Evolutionary conservation across 1,140 invertebrate genomes (phyloP).

Genomic region (Zaprionus africanus): DNA sequence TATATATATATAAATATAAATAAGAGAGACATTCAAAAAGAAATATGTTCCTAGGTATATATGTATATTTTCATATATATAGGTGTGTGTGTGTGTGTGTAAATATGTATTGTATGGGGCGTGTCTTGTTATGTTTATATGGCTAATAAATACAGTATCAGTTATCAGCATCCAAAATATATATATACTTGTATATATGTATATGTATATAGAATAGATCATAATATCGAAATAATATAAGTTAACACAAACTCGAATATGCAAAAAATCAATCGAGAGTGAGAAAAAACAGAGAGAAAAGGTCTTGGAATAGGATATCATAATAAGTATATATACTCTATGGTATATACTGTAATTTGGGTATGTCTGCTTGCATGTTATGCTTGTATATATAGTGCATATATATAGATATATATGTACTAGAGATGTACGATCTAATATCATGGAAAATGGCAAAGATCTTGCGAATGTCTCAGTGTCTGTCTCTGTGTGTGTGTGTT

Average conservation of each 20-base stretch:
- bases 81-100: slow-evolving; percentile 31
- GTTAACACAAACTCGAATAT: slow-evolving; percentile 8
- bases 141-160: slow-evolving; percentile 41
- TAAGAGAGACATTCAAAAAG: slow-evolving; percentile 69
- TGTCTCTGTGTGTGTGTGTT: not conserved
- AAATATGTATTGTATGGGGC: slow-evolving; percentile 43
- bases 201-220: slow-evolving; percentile 12
- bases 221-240: slow-evolving; percentile 23
- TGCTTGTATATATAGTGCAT: slow-evolving; percentile 26
- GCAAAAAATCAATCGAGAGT: not conserved
- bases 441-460: slow-evolving; percentile 16
- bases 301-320: not conserved
- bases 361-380: slow-evolving; percentile 5
- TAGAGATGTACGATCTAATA: slow-evolving; percentile 19
- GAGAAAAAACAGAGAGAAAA: not conserved
- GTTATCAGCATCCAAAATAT: slow-evolving; percentile 21
- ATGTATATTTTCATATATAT: slow-evolving; percentile 33
- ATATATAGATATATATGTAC: slow-evolving; percentile 22
- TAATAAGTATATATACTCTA: slow-evolving; percentile 11
- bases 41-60: slow-evolving; percentile 45
- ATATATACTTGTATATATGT: slow-evolving; percentile 11
- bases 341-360: not conserved
- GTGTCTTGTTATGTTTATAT: slow-evolving; percentile 36
- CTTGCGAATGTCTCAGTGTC: slow-evolving; percentile 31
- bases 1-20: slow-evolving; percentile 56